Conservation (phyloP, 2,888 invertebrate species). For the Eudemis profundana region DNA sequence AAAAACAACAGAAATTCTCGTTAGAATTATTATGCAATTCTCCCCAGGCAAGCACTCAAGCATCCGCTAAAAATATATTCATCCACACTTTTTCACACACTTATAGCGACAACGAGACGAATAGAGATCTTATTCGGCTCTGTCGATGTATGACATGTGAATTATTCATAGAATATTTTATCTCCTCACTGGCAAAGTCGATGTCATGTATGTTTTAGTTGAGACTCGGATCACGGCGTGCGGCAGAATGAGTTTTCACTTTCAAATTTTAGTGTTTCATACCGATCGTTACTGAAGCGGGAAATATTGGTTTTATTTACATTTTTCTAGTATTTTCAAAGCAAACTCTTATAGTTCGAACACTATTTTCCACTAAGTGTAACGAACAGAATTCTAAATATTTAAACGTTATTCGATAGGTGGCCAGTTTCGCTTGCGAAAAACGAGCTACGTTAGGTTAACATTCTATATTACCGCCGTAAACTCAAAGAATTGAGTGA, state of each 20-base stretch:
- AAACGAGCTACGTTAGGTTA: no score
- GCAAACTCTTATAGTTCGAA: no score
- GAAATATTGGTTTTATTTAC: constrained; percentile 28
- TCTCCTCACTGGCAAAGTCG: constrained; percentile 63
- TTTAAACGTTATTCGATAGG: no score
- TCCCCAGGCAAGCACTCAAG: constrained; percentile 15
- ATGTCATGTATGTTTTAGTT: constrained; percentile 69
- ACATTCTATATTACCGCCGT: no score
- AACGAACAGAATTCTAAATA: no score
- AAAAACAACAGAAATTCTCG: constrained; percentile 26
- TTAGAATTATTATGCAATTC: constrained; percentile 39
- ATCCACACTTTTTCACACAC: constrained; percentile 53
- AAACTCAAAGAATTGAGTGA: no score
- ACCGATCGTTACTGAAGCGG: constrained; percentile 25
- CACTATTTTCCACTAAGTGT: no score
- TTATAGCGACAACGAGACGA: constrained; percentile 55
- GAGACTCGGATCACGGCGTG: constrained; percentile 59
- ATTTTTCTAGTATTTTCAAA: background rate
- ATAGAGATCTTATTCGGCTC: constrained; percentile 66
- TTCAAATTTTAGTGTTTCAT: constrained; percentile 44
- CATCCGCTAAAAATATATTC: constrained; percentile 50
- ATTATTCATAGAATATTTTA: constrained; percentile 82
- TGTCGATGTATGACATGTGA: constrained; percentile 72
- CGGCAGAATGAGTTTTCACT: constrained; percentile 47
- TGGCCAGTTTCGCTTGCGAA: no score